Evolutionary conservation across 2,888 invertebrate species (phyloP).

Genomic region (Cephus nigrinus): DNA sequence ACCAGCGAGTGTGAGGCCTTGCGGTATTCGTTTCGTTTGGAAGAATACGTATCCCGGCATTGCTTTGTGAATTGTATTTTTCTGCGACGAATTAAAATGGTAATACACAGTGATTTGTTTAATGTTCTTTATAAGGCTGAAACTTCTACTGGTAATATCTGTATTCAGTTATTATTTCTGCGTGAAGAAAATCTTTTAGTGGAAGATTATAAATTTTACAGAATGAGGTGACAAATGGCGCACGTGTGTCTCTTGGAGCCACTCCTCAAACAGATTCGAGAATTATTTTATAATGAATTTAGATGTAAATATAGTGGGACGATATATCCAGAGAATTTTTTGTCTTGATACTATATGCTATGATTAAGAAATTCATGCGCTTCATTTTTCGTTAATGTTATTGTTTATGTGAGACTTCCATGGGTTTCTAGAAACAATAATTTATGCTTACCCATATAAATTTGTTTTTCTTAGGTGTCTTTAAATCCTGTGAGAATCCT

Average conservation of each 20-base stretch:
- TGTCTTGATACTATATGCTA: neutral
- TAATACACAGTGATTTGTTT: neutral
- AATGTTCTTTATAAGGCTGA: neutral
- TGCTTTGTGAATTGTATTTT: neutral
- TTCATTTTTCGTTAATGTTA: neutral
- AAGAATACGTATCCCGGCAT: neutral
- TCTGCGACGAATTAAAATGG: neutral
- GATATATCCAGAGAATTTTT: slow-evolving; percentile 5
- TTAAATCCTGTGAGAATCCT: slow-evolving; percentile 94
- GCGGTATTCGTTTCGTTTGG: neutral
- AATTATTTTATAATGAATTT: neutral
- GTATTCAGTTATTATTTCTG: neutral
- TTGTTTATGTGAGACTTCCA: neutral
- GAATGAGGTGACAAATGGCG: slow-evolving; percentile 46
- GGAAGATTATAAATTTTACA: neutral
- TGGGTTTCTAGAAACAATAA: neutral
- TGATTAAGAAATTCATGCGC: neutral
- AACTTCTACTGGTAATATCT: neutral
- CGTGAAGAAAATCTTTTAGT: neutral
- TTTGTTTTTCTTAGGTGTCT: slow-evolving; percentile 73
- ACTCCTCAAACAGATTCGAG: slow-evolving; percentile 26
- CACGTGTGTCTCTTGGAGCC: slow-evolving; percentile 44
- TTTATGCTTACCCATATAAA: neutral
- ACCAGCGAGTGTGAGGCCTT: neutral
- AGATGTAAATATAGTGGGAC: neutral